Percentiles rank a stretch among this genome's conserved stretches.
These are phyloP conservation scores for Hetaerina americana DNA, from an alignment of 1,140 invertebrate genomes.

Conservation along the genomic window DNA sequence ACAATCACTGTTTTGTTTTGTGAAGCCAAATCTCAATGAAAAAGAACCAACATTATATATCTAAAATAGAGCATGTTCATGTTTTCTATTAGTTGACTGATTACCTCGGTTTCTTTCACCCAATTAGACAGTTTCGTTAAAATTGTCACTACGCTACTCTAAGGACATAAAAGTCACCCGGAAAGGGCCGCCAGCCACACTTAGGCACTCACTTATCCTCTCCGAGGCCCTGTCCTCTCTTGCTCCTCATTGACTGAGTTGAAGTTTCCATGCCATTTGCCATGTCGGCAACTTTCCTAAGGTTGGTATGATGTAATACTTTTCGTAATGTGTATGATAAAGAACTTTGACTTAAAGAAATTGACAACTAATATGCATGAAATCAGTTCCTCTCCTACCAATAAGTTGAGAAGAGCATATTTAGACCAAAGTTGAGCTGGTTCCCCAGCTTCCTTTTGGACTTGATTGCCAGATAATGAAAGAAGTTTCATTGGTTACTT, in stretches of 20 bases:
- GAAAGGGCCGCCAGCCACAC: background rate
- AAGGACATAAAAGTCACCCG: background rate
- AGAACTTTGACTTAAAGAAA: too few relatives aligned
- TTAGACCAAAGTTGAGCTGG: too few relatives aligned
- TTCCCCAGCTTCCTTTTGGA: too few relatives aligned
- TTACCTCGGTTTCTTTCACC: constrained; percentile 14
- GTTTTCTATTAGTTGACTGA: background rate
- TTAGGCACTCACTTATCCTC: constrained; percentile 7
- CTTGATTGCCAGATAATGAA: too few relatives aligned
- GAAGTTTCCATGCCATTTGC: background rate
- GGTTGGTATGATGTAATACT: background rate
- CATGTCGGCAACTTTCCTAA: background rate
- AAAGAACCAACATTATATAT: background rate
- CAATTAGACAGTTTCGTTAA: constrained; percentile 17
- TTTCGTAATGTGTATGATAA: background rate
- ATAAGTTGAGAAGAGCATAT: background rate
- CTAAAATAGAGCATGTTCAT: background rate
- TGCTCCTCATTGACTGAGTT: background rate
- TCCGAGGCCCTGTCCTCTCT: constrained; percentile 2
- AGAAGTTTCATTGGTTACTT: too few relatives aligned
- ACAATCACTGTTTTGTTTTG: background rate
- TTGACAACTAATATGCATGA: background rate
- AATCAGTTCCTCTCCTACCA: background rate
- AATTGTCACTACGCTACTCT: constrained; percentile 11
- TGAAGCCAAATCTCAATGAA: background rate